Evolutionary conservation across 2,797 vertebrate species (phyloP).

Genomic region (Sebastes matsubarae): DNA sequence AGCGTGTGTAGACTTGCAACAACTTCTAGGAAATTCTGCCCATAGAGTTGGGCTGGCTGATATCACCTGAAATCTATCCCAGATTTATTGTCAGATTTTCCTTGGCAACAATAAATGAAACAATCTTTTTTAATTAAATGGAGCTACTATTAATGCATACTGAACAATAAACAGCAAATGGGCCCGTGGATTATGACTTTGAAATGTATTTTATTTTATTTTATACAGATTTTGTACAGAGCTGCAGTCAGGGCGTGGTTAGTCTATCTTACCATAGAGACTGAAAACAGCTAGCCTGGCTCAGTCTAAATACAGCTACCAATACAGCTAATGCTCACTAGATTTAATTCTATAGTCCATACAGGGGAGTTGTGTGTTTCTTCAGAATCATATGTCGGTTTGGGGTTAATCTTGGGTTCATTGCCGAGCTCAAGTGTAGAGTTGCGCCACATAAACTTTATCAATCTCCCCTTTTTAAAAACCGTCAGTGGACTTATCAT

Average conservation of each 20-base stretch:
- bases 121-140: neutral
- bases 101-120: neutral
- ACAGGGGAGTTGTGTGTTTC: too few relatives aligned
- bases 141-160: neutral
- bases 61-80: neutral
- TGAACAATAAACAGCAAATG: neutral
- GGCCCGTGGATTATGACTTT: neutral
- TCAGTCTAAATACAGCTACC: neutral
- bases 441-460: neutral
- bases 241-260: neutral
- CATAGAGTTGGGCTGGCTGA: too few relatives aligned
- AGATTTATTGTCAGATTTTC: neutral
- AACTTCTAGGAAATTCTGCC: neutral
- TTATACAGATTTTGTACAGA: neutral
- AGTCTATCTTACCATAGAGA: neutral
- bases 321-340: neutral
- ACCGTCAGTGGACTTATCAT: too few relatives aligned
- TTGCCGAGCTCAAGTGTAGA: neutral
- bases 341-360: neutral
- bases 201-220: neutral
- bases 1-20: neutral
- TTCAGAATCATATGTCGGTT: too few relatives aligned
- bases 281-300: neutral
- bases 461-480: too few relatives aligned
- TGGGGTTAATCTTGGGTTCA: neutral